A percentile compares a stretch with the other conserved stretches of the same genome.
These are phyloP conservation scores for Brenthis hecate DNA, from an alignment of 2,888 invertebrate species.

Conservation along the genomic window DNA sequence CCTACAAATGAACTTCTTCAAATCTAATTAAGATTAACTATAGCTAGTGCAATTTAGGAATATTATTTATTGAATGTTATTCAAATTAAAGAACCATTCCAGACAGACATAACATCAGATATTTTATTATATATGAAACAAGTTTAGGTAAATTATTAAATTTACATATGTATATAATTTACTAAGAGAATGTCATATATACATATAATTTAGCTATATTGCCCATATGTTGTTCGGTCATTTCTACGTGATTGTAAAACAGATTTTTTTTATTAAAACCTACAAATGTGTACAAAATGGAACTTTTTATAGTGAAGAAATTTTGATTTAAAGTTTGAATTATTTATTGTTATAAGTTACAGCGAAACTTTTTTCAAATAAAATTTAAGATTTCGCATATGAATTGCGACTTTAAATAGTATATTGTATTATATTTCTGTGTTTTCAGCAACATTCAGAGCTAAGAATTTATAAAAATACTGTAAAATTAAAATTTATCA, in stretches of 20 bases:
- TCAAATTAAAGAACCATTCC: conserved; percentile 64
- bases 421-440: too few species aligned
- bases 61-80: conserved; percentile 61
- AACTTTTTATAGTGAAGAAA: too few species aligned
- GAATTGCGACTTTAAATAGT: too few species aligned
- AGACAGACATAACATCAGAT: conserved; percentile 44
- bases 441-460: too few species aligned
- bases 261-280: not conserved
- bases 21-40: conserved; percentile 41
- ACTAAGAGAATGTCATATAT: not conserved
- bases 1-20: not conserved
- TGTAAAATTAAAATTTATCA: conserved; percentile 7
- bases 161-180: not conserved
- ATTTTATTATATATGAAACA: conserved; percentile 27
- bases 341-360: too few species aligned
- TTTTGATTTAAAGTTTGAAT: too few species aligned
- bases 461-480: conserved; percentile 4
- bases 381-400: too few species aligned
- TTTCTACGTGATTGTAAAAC: not conserved
- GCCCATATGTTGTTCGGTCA: not conserved
- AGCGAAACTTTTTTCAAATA: too few species aligned
- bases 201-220: not conserved
- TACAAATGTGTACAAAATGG: not conserved
- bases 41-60: conserved; percentile 73
- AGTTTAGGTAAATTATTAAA: conserved; percentile 6